These are phyloP conservation scores for Lucilia sericata DNA, from an alignment of 1,140 invertebrate species.

Conservation along the genomic window DNA sequence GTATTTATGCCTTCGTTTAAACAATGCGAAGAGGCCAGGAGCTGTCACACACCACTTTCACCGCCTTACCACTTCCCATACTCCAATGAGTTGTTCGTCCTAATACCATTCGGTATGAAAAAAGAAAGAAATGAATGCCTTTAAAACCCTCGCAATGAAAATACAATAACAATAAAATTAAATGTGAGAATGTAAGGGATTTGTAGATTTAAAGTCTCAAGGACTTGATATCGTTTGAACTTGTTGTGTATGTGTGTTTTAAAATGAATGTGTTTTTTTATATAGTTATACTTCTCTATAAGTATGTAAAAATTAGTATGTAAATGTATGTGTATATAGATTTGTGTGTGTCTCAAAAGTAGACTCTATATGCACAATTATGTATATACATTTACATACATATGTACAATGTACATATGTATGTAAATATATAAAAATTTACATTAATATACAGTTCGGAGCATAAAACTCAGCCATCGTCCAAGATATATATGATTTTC, in stretches of 20 bases:
- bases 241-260: not conserved
- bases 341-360: too few relatives aligned
- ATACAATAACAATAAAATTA: slow-evolving; percentile 44
- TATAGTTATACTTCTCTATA: not conserved
- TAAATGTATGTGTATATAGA: not conserved
- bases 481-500: too few relatives aligned
- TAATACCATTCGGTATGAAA: not conserved
- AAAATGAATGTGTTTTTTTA: not conserved
- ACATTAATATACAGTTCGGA: too few relatives aligned
- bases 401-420: too few relatives aligned
- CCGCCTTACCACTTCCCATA: slow-evolving; percentile 18
- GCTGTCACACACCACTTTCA: slow-evolving; percentile 28
- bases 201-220: slow-evolving; percentile 42
- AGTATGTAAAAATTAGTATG: too few relatives aligned
- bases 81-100: not conserved
- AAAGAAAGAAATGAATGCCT: not conserved
- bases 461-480: too few relatives aligned
- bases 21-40: slow-evolving; percentile 30
- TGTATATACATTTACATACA: too few relatives aligned
- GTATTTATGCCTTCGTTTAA: slow-evolving; percentile 23
- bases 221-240: slow-evolving; percentile 41
- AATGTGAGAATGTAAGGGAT: slow-evolving; percentile 41
- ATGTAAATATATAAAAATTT: too few relatives aligned
- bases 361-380: too few relatives aligned
- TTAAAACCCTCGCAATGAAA: slow-evolving; percentile 41